A percentile compares a stretch with the other conserved stretches of the same genome.
Conservation (phyloP, 53 echinoderm and acorn worm genomes). For the Glandiceps talaboti region DNA sequence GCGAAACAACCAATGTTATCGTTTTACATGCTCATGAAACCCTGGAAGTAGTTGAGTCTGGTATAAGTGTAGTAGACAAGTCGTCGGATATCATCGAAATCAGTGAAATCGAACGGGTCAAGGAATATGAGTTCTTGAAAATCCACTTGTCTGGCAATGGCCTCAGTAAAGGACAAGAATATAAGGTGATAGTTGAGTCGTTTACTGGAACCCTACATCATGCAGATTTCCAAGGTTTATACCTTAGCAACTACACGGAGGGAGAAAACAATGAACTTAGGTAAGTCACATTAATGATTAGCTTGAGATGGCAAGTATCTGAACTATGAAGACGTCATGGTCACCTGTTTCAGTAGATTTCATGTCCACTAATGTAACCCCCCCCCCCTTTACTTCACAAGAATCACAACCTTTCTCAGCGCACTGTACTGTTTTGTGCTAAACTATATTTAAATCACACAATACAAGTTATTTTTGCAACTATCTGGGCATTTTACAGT, state of each 20-base stretch:
- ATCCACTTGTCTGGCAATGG: not conserved
- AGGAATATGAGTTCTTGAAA: not conserved
- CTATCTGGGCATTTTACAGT: no score
- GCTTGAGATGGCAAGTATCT: no score
- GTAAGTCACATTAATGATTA: no score
- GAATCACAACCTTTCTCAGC: no score
- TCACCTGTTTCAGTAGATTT: no score
- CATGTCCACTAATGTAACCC: no score
- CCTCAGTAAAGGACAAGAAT: constrained; percentile 37
- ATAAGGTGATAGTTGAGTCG: constrained; percentile 50
- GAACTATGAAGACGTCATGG: no score
- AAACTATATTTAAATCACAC: no score
- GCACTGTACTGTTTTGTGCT: no score
- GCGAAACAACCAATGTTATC: constrained; percentile 39
- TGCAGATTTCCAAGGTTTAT: constrained; percentile 33
- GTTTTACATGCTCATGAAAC: constrained; percentile 48
- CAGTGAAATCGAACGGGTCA: not conserved
- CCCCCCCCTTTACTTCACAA: no score
- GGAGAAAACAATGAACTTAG: not conserved
- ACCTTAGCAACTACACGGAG: constrained; percentile 53
- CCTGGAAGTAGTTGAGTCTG: not conserved
- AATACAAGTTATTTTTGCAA: no score
- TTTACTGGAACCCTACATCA: constrained; percentile 9
- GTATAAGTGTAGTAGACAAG: not conserved
- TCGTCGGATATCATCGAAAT: constrained; percentile 22